Conservation (phyloP, 2,888 invertebrate genomes). For the Amiota mariae region DNA sequence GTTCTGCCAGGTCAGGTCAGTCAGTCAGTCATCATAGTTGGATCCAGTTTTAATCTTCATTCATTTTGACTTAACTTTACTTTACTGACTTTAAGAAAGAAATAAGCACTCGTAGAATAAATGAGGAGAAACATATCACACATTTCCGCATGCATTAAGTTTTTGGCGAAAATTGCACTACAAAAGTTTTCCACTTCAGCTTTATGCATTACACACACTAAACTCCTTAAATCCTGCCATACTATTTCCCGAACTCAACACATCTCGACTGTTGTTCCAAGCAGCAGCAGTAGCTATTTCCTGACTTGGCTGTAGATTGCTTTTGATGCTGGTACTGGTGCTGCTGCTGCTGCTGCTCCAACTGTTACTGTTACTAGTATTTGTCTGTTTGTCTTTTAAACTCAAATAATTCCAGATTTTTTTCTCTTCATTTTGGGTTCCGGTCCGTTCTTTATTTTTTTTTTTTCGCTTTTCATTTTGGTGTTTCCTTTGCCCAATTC, state of each 20-base stretch:
- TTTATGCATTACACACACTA: slow-evolving; percentile 58
- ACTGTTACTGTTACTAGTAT: no score
- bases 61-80: no score
- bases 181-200: slow-evolving; percentile 64
- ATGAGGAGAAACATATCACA: slow-evolving; percentile 56
- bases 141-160: slow-evolving; percentile 66
- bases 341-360: no score
- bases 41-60: no score
- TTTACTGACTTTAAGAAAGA: slow-evolving; percentile 35
- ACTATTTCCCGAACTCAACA: no score
- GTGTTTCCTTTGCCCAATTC: slow-evolving; percentile 38
- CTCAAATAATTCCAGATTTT: slow-evolving; percentile 59
- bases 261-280: slow-evolving; percentile 9
- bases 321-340: no score
- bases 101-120: slow-evolving; percentile 63
- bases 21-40: no score
- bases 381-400: slow-evolving; percentile 63
- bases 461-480: slow-evolving; percentile 37
- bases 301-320: slow-evolving; percentile 53
- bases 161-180: slow-evolving; percentile 44
- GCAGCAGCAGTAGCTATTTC: slow-evolving; percentile 58
- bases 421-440: slow-evolving; percentile 16
- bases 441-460: slow-evolving; percentile 32
- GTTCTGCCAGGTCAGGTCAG: no score
- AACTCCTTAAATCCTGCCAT: no score